phyloP scores from a whole-genome alignment of 1,140 invertebrate genomes.

The Drosophila tani region DNA sequence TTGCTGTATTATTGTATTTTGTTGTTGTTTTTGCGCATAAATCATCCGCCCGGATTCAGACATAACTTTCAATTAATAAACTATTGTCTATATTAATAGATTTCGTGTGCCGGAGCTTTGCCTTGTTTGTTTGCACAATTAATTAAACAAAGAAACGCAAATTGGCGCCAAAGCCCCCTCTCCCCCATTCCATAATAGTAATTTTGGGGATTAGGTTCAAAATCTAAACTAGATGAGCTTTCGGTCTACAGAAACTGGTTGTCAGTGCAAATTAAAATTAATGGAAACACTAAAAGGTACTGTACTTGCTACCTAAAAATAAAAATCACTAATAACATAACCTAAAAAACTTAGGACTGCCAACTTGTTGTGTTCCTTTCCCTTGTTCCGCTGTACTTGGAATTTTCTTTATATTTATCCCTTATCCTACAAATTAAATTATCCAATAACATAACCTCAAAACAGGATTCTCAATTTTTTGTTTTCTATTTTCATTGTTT shows the following conservation, averaged over 20 bases:
- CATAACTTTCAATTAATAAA: constrained; percentile 82
- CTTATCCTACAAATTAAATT: too few species aligned
- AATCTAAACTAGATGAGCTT: constrained; percentile 25
- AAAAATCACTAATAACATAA: neutral
- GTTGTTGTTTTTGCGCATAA: constrained; percentile 50
- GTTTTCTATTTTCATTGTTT: too few species aligned
- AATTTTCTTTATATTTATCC: too few species aligned
- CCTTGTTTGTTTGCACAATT: constrained; percentile 76
- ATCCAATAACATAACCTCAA: too few species aligned
- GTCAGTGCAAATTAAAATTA: constrained; percentile 13
- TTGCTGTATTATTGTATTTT: constrained; percentile 23
- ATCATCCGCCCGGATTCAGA: constrained; percentile 47
- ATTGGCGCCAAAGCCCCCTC: neutral
- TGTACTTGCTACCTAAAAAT: too few species aligned
- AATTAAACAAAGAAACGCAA: constrained; percentile 51
- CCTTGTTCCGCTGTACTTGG: too few species aligned
- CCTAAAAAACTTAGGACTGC: neutral
- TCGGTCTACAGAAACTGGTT: neutral
- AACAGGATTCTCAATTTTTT: too few species aligned
- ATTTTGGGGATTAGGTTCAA: constrained; percentile 20
- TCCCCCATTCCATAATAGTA: neutral
- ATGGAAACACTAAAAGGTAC: neutral
- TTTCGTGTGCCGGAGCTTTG: constrained; percentile 48
- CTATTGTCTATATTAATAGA: constrained; percentile 80
- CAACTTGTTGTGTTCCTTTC: too few species aligned